Evolutionary conservation across 2,797 vertebrate species (phyloP).

Genomic region (Erethizon dorsatum): DNA sequence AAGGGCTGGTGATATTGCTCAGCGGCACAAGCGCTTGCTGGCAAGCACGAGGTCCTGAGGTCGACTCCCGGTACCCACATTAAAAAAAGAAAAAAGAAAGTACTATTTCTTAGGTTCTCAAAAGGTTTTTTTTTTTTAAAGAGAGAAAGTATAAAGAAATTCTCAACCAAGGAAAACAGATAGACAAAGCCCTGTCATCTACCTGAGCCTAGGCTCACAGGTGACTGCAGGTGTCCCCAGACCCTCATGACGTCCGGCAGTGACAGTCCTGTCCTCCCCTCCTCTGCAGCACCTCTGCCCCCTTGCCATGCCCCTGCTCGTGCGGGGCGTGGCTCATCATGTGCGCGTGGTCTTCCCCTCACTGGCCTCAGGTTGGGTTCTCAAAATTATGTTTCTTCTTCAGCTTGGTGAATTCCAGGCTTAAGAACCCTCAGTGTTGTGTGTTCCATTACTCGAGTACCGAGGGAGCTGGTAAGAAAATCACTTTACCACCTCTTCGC

Average conservation of each 20-base stretch:
- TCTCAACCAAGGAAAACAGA: constrained; percentile 9
- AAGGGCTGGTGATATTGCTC: no score
- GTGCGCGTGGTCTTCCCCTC: neutral
- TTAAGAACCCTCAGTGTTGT: neutral
- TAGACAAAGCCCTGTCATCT: neutral
- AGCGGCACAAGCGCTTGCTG: no score
- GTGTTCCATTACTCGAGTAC: neutral
- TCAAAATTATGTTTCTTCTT: neutral
- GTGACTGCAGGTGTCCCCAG: neutral
- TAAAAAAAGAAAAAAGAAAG: no score
- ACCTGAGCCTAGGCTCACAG: neutral
- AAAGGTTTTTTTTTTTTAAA: neutral
- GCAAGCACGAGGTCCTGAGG: no score
- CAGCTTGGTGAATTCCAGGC: neutral
- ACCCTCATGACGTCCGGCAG: neutral
- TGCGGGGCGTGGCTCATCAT: neutral
- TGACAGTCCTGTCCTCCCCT: neutral
- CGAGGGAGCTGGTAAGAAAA: neutral
- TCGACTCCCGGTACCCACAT: no score
- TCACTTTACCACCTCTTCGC: neutral
- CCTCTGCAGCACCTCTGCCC: neutral
- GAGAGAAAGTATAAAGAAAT: constrained; percentile 7
- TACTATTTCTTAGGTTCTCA: neutral
- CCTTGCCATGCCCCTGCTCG: neutral
- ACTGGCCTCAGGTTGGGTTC: neutral